A percentile compares a stretch with the other conserved stretches of the same genome.
Conservation (phyloP, 2,797 vertebrate genomes). For the Galagoides demidoff region DNA sequence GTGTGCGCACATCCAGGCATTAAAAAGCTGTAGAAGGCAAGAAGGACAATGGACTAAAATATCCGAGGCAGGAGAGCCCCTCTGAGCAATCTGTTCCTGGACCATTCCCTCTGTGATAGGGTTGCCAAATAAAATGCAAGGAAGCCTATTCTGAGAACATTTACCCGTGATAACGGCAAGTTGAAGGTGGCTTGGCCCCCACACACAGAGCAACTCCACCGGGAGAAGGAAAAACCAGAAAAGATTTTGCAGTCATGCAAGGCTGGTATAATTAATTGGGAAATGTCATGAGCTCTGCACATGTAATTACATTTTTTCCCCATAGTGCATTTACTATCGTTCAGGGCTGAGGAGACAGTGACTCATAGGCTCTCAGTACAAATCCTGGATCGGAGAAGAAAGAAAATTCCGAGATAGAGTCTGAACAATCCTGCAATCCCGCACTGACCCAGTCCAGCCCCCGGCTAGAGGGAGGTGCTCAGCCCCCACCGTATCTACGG, state of each 20-base stretch:
- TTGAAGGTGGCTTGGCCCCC: background rate
- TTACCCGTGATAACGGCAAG: background rate
- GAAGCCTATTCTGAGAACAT: background rate
- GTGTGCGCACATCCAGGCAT: background rate
- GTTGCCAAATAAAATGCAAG: background rate
- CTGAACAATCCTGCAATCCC: background rate
- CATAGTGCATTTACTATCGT: background rate
- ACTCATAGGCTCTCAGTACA: background rate
- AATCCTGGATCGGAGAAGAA: background rate
- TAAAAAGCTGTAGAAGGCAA: background rate
- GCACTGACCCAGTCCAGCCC: background rate
- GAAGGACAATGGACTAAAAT: background rate
- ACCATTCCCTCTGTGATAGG: background rate
- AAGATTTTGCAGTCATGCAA: background rate
- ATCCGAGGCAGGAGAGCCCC: background rate
- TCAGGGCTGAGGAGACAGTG: background rate
- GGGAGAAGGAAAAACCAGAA: background rate
- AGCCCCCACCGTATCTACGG: background rate
- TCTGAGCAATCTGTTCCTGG: background rate
- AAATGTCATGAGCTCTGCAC: background rate
- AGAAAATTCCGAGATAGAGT: background rate
- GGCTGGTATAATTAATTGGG: background rate
- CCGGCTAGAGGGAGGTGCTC: background rate
- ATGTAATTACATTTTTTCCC: background rate
- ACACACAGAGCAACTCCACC: background rate